Base-by-base conservation (phyloP, 2,888 invertebrate genomes). In the Onchidella celtica region DNA sequence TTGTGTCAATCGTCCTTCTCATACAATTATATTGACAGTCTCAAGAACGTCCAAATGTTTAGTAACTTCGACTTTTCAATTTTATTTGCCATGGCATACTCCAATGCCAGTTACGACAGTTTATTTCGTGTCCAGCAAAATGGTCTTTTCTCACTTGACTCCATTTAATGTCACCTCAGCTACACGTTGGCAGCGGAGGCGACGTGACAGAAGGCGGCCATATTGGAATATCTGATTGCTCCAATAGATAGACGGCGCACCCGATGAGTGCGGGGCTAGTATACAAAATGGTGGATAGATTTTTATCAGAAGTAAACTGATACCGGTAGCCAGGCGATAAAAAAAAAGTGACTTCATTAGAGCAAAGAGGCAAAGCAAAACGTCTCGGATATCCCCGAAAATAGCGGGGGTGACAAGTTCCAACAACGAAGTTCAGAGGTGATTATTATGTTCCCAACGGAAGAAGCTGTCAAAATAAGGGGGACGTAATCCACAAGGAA, bases 251-350 rank as follows among this genome's bases (percentile, higher is more conserved):
- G 27, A 21, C 40, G 17, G 9, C 27, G 11, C 34, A 14, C 24
- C 66, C 40, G 47, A 55, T 55, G 24, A 55, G 14, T 38, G 21
- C 66, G 47, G 55, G 47, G 11, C 76, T 55, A 47, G 21, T 29
- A 34, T 65, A 76, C 76, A 76, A 76, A 76, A 76, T 76, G 76
- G 66, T 55, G 76, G 40, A 66, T 55, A 63, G 76, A 76, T 76
- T 55, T 38, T 76, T 40, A 40, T 47, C 32, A 2, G 9, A 0
- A 2, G 76, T 76, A 66, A 76, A 55, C 11, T 32, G 76, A 76
- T 76, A 76, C 76, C 27, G 14, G 38, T 34, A 34, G 76, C 55
- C 29, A 24, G n/a, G 34, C 57, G 24, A n/a, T 47, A 47, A 47
- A 47, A 11, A 59, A 72, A 72, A 57, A 72, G 57, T 72, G 59